phyloP scores from a whole-genome alignment of 2,113 vertebrate species.

The Nyctereutes procyonoides region DNA sequence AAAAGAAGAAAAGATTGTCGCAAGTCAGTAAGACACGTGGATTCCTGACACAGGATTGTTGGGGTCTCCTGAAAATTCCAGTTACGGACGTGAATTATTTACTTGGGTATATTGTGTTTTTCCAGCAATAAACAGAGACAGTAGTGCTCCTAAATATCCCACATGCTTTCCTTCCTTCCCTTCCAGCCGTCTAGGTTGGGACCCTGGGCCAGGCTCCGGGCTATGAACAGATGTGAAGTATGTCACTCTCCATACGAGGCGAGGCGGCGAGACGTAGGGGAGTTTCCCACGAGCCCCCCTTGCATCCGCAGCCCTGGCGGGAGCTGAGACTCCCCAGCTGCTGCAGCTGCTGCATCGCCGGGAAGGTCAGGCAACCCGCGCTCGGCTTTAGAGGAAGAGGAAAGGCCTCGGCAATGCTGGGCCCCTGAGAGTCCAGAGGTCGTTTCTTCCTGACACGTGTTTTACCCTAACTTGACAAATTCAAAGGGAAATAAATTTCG shows the following conservation, averaged over 20 bases:
- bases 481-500: conserved; percentile 16
- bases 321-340: neutral
- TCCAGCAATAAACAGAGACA: neutral
- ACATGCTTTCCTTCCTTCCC: neutral
- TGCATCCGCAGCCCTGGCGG: neutral
- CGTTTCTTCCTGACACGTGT: neutral
- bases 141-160: neutral
- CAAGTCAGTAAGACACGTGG: neutral
- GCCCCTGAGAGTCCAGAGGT: neutral
- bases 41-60: neutral
- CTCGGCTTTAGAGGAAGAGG: neutral
- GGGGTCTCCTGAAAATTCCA: neutral
- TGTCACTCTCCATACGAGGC: neutral
- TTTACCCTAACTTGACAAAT: neutral
- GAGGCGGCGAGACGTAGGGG: neutral
- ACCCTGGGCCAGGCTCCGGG: neutral
- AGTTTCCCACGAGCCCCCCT: neutral
- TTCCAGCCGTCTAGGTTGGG: neutral
- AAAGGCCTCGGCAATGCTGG: neutral
- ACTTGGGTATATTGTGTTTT: neutral
- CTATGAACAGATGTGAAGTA: neutral
- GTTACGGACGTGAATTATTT: neutral
- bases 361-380: neutral
- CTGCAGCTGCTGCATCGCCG: no score
- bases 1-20: neutral